phyloP scores from a whole-genome alignment of 64 coral and sea anemone genomes.

The Astreopora myriophthalma region DNA sequence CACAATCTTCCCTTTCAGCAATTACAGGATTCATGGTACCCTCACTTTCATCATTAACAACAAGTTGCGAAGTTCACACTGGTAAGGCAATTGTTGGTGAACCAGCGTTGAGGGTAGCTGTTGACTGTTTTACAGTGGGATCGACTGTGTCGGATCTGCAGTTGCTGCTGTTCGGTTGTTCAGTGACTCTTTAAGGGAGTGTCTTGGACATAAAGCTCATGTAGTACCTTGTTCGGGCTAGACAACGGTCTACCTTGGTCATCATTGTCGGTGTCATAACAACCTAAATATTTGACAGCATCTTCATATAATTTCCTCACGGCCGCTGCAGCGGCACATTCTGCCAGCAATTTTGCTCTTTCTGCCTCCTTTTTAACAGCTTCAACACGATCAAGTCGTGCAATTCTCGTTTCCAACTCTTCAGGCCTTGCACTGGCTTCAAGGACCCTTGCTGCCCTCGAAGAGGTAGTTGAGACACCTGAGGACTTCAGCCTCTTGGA shows the following conservation, averaged over 20 bases:
- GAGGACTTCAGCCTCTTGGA: conserved; percentile 5
- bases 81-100: neutral
- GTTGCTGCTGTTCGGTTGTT: neutral
- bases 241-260: neutral
- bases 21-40: too few species aligned
- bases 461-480: conserved; percentile 33
- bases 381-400: neutral
- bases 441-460: conserved; percentile 15
- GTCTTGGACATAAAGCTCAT: neutral
- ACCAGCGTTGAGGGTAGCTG: neutral
- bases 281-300: neutral
- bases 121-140: neutral
- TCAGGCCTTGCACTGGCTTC: conserved; percentile 27
- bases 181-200: neutral
- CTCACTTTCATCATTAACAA: neutral
- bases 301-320: conserved; percentile 21
- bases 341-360: neutral
- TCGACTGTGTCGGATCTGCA: too few species aligned
- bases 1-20: too few species aligned
- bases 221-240: neutral
- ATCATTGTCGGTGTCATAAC: conserved; percentile 3
- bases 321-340: neutral
- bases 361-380: conserved; percentile 1
- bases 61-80: neutral
- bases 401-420: neutral